Percentiles rank a stretch among this genome's conserved stretches.
Conservation (phyloP, 2,888 invertebrate genomes). For the Andrena chrysosceles region DNA sequence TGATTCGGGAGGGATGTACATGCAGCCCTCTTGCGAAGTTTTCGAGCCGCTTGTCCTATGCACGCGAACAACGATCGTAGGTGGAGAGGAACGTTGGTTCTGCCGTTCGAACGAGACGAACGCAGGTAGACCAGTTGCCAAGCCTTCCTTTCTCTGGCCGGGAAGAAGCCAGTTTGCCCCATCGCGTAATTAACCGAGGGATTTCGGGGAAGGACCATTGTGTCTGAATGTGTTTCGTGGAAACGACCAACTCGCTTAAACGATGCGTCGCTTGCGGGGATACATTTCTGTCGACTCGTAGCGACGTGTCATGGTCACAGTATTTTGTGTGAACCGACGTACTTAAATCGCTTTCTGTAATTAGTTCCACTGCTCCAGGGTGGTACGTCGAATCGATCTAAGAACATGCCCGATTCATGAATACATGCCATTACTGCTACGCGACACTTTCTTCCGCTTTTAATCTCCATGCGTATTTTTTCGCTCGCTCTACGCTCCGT, state of each 20-base stretch:
- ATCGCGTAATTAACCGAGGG: slow-evolving; percentile 32
- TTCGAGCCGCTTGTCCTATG: not conserved
- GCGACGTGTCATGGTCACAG: slow-evolving; percentile 35
- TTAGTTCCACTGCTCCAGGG: not conserved
- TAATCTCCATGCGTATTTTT: not conserved
- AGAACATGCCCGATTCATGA: slow-evolving; percentile 17
- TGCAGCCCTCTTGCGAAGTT: not conserved
- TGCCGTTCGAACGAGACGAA: not conserved
- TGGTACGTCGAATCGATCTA: slow-evolving; percentile 30
- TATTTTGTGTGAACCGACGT: not conserved
- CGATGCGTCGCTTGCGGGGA: slow-evolving; percentile 45
- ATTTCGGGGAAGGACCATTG: slow-evolving; percentile 41
- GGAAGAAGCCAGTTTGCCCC: slow-evolving; percentile 29
- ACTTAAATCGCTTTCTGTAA: slow-evolving; percentile 1
- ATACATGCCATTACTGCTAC: not conserved
- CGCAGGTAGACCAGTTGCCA: not conserved
- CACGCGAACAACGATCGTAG: no score
- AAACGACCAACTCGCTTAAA: slow-evolving; percentile 26
- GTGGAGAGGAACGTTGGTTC: not conserved
- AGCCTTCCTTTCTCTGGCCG: slow-evolving; percentile 30
- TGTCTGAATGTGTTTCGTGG: slow-evolving; percentile 26
- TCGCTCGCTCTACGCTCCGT: not conserved
- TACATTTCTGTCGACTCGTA: slow-evolving; percentile 45
- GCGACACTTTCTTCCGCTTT: slow-evolving; percentile 5
- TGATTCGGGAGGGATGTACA: not conserved